Evolutionary conservation across 2,888 invertebrate genomes (phyloP), one percentile per base, ranked within the genome.

Genomic region (Acleris holmiana): DNA sequence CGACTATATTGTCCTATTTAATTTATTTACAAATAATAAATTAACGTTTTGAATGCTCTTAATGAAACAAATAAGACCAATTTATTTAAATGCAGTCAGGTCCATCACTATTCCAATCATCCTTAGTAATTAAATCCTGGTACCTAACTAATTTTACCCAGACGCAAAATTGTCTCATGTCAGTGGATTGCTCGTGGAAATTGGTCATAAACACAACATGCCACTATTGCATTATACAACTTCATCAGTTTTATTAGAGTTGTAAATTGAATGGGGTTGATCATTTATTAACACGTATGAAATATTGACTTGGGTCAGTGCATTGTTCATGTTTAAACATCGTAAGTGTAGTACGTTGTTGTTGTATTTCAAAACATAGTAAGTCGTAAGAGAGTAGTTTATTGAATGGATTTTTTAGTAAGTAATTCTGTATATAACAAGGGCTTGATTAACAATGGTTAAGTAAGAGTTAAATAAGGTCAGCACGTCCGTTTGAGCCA

Each of bases 91-190:
- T 29, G 29, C 8, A 29, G 8, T 7, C 25, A 25, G 1, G 23
- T 23, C 23, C 5, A 6, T 15, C 15, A 7, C n/a, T 44, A n/a
- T 18, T 35, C 17, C 51, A 29, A 23, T 75, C 76, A 71, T 73
- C 70, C 71, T 49, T 35, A 68, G 35, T 82, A 83, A 83, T 84
- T 69, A 83, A 85, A 83, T 77, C 80, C 76, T 77, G 76, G 77
- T 77, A 78, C 76, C 79, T 83, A 86, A 86, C 88, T 89, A 86
- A 85, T 86, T 85, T 83, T 69, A 74, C 76, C 76, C 80, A 79
- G 80, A 77, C 76, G 76, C 78, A 72, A 77, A 86, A 84, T 84
- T 87, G 84, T 85, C 85, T 85, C 82, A 77, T 77, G 80, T 75
- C 76, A 77, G 64, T 59, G 61, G 19, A 29, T 18, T 40, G 5